Conservation (phyloP, 2,888 invertebrate genomes). For the Metopia argyrocephala region DNA sequence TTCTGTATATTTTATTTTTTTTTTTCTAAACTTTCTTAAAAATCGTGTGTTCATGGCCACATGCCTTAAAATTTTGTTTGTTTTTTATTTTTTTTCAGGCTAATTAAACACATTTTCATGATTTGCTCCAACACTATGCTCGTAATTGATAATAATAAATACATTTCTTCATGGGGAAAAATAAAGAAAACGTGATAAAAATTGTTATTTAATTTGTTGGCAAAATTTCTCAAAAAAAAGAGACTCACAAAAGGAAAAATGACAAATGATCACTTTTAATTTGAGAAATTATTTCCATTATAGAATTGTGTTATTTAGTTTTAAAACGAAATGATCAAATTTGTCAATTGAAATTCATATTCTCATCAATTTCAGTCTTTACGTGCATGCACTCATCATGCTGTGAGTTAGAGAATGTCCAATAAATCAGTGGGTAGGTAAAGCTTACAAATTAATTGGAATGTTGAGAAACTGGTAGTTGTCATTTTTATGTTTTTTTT, state of each 20-base stretch:
- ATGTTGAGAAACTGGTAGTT: neutral
- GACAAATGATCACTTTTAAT: slow-evolving; percentile 25
- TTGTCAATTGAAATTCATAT: neutral
- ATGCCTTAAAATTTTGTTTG: slow-evolving; percentile 2
- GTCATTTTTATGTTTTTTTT: slow-evolving; percentile 1
- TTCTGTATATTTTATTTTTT: slow-evolving; percentile 28
- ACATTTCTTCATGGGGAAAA: slow-evolving; percentile 23
- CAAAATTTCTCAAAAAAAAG: neutral
- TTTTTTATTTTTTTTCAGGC: neutral
- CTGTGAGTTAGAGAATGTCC: neutral
- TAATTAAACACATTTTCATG: slow-evolving; percentile 3
- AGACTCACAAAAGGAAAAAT: neutral
- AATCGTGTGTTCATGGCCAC: slow-evolving; percentile 35
- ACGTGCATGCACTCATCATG: neutral
- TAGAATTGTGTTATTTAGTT: neutral
- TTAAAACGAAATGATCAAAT: neutral
- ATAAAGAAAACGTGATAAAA: slow-evolving; percentile 40
- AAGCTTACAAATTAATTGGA: neutral
- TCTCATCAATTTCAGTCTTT: neutral
- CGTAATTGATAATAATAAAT: slow-evolving; percentile 46
- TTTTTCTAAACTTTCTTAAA: neutral
- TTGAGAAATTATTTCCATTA: slow-evolving; percentile 20
- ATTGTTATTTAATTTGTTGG: slow-evolving; percentile 2
- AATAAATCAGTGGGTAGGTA: neutral
- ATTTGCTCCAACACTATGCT: neutral